These are phyloP conservation scores for Gari tellinella DNA, from an alignment of 2,888 invertebrate species.

Conservation along the genomic window DNA sequence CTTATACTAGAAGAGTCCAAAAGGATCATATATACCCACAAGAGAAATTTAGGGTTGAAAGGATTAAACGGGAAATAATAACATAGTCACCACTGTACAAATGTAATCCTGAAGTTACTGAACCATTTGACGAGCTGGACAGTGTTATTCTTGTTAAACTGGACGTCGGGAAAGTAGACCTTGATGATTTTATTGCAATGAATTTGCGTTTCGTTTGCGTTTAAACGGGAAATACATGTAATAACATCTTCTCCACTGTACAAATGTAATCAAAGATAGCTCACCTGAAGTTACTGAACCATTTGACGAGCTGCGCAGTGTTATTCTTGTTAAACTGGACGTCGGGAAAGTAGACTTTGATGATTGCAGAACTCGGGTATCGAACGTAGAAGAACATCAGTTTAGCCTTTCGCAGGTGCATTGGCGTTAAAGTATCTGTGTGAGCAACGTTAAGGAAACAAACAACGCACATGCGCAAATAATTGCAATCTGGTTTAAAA, in stretches of 20 bases:
- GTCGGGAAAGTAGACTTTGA: slow-evolving; percentile 99
- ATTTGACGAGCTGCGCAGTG: slow-evolving; percentile 99
- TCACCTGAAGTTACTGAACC: slow-evolving; percentile 99
- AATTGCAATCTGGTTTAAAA: no score
- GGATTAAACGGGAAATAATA: no score
- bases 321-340: slow-evolving; percentile 99
- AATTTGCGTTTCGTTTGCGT: no score
- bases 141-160: slow-evolving; percentile 99
- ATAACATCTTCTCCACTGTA: no score
- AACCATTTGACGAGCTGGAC: slow-evolving; percentile 99
- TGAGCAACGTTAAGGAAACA: slow-evolving; percentile 64
- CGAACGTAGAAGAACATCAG: slow-evolving; percentile 99
- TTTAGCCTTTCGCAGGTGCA: slow-evolving; percentile 99
- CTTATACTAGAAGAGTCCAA: no score
- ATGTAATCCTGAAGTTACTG: slow-evolving; percentile 99
- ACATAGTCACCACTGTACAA: no score
- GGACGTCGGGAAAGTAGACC: slow-evolving; percentile 99
- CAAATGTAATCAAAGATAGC: no score
- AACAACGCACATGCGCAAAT: not conserved
- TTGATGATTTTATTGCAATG: no score
- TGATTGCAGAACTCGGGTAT: slow-evolving; percentile 99
- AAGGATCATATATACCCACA: no score
- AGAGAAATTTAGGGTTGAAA: no score
- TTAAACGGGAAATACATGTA: no score
- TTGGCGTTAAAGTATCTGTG: slow-evolving; percentile 94